A percentile compares a stretch with the other conserved stretches of the same genome.
These are phyloP conservation scores for Galerucella pusilla DNA, from an alignment of 2,888 invertebrate species.

Conservation along the genomic window DNA sequence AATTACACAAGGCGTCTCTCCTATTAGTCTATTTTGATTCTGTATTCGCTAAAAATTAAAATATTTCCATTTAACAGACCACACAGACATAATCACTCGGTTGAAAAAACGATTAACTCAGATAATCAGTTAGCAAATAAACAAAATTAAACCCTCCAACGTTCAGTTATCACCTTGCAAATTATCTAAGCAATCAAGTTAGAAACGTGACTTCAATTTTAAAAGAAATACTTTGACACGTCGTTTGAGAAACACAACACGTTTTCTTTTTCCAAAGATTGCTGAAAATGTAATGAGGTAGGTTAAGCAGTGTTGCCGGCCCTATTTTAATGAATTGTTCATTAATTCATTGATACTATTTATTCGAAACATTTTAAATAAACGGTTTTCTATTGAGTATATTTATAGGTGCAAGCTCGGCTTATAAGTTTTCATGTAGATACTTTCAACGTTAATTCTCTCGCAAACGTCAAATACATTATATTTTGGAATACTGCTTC, in stretches of 20 bases:
- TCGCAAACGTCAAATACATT: no score
- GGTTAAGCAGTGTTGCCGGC: background rate
- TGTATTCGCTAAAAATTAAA: no score
- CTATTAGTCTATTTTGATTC: no score
- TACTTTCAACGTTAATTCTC: no score
- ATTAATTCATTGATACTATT: no score
- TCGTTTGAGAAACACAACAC: slow-evolving; percentile 37
- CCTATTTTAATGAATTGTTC: background rate
- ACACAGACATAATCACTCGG: background rate
- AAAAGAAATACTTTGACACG: slow-evolving; percentile 33
- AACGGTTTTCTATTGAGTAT: no score
- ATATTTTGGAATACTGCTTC: no score
- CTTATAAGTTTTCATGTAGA: no score
- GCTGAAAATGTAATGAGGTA: slow-evolving; percentile 24
- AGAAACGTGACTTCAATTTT: slow-evolving; percentile 29
- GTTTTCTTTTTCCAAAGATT: slow-evolving; percentile 32
- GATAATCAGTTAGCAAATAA: slow-evolving; percentile 3
- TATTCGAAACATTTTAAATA: no score
- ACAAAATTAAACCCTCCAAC: slow-evolving; percentile 19
- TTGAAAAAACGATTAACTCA: slow-evolving; percentile 8
- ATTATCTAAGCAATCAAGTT: slow-evolving; percentile 39
- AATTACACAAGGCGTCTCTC: no score
- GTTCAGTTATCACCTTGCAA: slow-evolving; percentile 38
- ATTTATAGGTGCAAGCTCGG: no score
- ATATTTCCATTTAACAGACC: background rate